Base-by-base conservation (phyloP, 2,888 invertebrate species). In the Dermolepida albohirtum region DNA sequence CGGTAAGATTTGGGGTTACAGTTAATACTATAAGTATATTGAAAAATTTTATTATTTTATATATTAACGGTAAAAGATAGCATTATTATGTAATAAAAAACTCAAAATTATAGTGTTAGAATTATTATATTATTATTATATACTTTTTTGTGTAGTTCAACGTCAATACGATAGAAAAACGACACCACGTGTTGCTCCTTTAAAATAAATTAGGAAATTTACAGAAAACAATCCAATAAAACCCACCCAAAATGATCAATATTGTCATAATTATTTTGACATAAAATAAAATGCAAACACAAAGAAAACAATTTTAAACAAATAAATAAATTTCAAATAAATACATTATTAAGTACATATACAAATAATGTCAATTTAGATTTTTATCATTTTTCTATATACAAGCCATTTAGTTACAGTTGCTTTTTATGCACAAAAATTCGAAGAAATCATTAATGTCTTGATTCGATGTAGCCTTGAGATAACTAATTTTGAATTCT, bases 191-290 rank as follows among this genome's bases (percentile, higher is more conserved):
- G 47, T 16, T 14, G 11, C 59, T 62, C 59, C 8, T 49, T n/a
- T 49, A 1, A 11, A 62, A 62, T 62, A 62, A 57, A 57, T 57
- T 57, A 62, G 39, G 71, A 72, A 74, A 75, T 66, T 67, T 71
- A 73, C 74, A 74, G 75, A 71, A 43, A 77, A 74, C 73, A 75
- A 76, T 75, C 76, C 75, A 72, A 73, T 75, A 78, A 79, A 78
- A 78, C 74, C 76, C 78, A 75, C 77, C 76, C 74, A 74, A 75
- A 75, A 76, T 75, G 73, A 78, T 75, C 75, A 78, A 79, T 79
- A 70, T 76, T 80, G 78, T 80, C 78, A 79, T 81, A 80, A 78
- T 79, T 77, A 75, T 67, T 51, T 44, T 6, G 47, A 55, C 57
- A 57, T 57, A 57, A 57, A 57, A 57, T 57, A 66, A 66, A 73